Percentiles rank a stretch among this genome's conserved stretches.
These are phyloP conservation scores for Noctua janthe DNA, from an alignment of 2,888 invertebrate species.

Conservation along the genomic window DNA sequence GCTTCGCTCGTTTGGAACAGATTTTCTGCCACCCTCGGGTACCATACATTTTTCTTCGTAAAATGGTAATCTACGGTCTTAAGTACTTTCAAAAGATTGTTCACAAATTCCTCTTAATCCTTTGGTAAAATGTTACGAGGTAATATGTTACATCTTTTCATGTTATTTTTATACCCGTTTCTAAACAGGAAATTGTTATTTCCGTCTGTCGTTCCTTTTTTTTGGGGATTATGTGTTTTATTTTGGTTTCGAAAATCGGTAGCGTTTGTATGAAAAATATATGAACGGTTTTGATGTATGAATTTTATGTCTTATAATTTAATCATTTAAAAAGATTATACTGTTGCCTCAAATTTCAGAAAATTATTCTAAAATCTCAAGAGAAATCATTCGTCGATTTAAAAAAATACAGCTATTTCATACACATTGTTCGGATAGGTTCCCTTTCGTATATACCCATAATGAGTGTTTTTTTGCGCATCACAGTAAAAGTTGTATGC, in stretches of 20 bases:
- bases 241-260: not conserved
- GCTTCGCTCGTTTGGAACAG: conserved; percentile 16
- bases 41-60: conserved; percentile 45
- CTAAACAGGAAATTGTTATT: conserved; percentile 32
- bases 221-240: not conserved
- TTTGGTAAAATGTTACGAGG: conserved; percentile 28
- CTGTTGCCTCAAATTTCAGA: not conserved
- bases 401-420: not conserved
- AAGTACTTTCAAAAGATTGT: conserved; percentile 39
- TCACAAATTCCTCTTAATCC: conserved; percentile 39
- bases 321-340: not conserved
- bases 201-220: conserved; percentile 2
- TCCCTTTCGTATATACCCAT: too few species aligned
- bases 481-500: too few species aligned
- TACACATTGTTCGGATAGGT: not conserved
- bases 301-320: not conserved
- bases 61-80: conserved; percentile 46
- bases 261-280: not conserved
- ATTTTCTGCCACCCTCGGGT: conserved; percentile 38
- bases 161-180: conserved; percentile 30
- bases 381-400: too few species aligned
- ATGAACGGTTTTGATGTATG: not conserved
- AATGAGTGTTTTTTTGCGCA: too few species aligned
- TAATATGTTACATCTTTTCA: conserved; percentile 28
- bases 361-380: not conserved